These are phyloP conservation scores for Enteromius radiatus DNA, from an alignment of 2,797 vertebrate species.

Conservation along the genomic window DNA sequence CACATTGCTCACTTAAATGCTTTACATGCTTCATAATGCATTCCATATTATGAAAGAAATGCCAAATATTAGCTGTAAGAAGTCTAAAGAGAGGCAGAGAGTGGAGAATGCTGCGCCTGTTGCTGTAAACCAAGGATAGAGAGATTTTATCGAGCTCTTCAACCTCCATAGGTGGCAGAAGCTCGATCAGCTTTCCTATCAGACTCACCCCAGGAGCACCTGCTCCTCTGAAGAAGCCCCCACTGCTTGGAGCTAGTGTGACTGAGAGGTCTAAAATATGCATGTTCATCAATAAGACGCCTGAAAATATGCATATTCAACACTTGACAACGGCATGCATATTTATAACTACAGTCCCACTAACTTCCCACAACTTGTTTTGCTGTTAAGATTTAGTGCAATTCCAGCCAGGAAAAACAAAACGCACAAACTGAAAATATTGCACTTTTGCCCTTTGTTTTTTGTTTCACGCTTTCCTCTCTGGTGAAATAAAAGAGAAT, in stretches of 20 bases:
- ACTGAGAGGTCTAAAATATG: constrained; percentile 33
- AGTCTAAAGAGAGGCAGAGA: neutral
- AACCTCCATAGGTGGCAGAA: constrained; percentile 16
- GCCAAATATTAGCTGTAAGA: neutral
- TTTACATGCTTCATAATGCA: neutral
- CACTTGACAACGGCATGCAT: constrained; percentile 32
- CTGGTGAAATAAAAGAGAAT: no score
- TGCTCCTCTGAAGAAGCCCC: constrained; percentile 36
- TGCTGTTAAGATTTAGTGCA: neutral
- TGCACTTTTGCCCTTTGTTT: neutral
- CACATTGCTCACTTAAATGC: neutral
- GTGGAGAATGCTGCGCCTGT: neutral
- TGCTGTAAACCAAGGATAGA: constrained; percentile 28
- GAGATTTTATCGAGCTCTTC: constrained; percentile 13
- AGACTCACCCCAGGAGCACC: constrained; percentile 40
- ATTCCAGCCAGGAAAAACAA: neutral
- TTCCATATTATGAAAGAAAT: neutral
- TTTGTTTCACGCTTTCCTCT: no score
- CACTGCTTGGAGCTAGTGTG: constrained; percentile 12
- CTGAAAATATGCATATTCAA: constrained; percentile 34
- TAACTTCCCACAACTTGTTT: constrained; percentile 31
- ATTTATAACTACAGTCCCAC: constrained; percentile 20
- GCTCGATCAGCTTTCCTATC: constrained; percentile 43
- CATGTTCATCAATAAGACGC: constrained; percentile 36
- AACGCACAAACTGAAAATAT: neutral